A percentile compares a stretch with the other conserved stretches of the same genome.
Evolutionary conservation across 2,888 invertebrate species (phyloP).

Genomic region (Limnephilus rhombicus): DNA sequence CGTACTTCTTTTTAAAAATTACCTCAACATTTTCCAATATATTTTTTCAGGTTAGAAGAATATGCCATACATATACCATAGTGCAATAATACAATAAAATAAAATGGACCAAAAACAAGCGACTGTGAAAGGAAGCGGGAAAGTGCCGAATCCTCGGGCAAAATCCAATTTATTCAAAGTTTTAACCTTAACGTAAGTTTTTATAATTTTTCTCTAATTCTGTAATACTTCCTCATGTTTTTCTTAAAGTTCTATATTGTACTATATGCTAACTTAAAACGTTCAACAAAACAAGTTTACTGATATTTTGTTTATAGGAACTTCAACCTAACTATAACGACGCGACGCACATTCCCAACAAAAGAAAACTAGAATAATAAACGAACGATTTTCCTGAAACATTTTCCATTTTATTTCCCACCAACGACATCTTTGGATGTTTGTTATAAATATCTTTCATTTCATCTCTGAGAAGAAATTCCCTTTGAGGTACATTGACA

Average conservation of each 20-base stretch:
- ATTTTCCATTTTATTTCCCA: neutral
- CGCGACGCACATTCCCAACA: neutral
- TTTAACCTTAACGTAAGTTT: constrained; percentile 46
- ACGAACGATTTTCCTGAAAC: neutral
- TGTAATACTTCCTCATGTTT: neutral
- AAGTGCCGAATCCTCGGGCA: constrained; percentile 34
- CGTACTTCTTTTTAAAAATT: no score
- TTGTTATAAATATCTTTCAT: neutral
- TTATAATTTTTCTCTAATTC: neutral
- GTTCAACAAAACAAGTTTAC: neutral
- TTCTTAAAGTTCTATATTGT: neutral
- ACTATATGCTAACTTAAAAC: no score
- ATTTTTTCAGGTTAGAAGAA: neutral
- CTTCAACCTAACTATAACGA: neutral
- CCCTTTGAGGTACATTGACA: neutral
- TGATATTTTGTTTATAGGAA: neutral
- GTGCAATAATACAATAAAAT: neutral
- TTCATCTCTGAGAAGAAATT: neutral
- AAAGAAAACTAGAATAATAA: neutral
- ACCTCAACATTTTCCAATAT: no score
- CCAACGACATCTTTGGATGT: neutral
- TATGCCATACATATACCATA: neutral
- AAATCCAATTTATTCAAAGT: constrained; percentile 19
- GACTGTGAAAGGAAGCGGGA: neutral
- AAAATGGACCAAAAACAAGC: neutral